Conservation (phyloP, 2,797 vertebrate genomes). For the Rhincodon typus region DNA sequence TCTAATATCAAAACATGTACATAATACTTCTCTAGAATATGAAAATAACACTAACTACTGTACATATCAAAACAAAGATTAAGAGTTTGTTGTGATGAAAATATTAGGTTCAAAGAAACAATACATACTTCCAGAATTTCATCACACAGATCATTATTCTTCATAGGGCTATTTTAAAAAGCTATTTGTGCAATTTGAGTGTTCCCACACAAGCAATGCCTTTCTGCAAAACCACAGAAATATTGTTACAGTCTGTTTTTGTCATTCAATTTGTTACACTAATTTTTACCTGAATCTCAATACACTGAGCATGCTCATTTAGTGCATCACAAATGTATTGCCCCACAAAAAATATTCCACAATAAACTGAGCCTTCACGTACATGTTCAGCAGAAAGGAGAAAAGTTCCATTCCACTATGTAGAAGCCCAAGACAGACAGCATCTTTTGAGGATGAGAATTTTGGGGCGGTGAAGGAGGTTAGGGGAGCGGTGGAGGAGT, state of each 20-base stretch:
- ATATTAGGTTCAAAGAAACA: background rate
- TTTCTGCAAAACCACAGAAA: conserved; percentile 4
- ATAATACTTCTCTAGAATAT: background rate
- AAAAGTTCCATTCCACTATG: background rate
- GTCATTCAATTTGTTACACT: background rate
- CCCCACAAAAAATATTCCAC: background rate
- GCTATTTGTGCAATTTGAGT: conserved; percentile 22
- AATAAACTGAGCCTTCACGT: background rate
- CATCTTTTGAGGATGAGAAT: background rate
- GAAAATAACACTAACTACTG: background rate
- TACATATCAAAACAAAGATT: background rate
- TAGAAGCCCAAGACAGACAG: background rate
- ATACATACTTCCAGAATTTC: background rate
- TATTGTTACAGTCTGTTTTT: conserved; percentile 7
- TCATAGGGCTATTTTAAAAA: background rate
- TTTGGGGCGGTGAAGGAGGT: background rate
- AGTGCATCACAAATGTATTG: background rate
- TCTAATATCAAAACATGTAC: background rate
- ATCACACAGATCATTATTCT: background rate
- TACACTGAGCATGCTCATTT: background rate
- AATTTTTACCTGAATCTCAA: background rate
- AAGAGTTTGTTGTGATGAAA: background rate
- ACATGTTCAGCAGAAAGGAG: background rate
- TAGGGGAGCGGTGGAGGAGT: background rate
- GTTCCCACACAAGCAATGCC: background rate